Base-by-base conservation (phyloP, 1,140 invertebrate species). In the Megathymus violae region DNA sequence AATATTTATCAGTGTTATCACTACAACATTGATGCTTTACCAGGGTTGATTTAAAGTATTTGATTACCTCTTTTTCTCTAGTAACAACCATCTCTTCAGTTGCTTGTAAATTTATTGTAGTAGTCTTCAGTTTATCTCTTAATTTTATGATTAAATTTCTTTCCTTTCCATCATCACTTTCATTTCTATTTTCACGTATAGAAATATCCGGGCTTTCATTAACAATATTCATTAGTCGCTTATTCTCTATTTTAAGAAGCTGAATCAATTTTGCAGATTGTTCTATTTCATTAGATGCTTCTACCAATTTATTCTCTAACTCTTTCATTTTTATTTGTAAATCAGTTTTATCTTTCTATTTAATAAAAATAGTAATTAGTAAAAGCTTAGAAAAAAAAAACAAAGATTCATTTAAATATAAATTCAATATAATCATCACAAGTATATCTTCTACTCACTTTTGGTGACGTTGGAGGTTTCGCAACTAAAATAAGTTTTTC, bases 271-370 rank as follows among this genome's bases (percentile, higher is more conserved):
- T 76, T 13, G 84, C 85, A 0, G 87, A 86, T 10, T 80, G 62
- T 17, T 84, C 46, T 67, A 97, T 94, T 83, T 96, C 94, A 56
- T 91, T 85, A 3, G 94, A 94, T n/a, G 95, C 96, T 74, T 94
- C 93, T 15, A 92, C 77, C 9, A 97, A 82, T 85, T 96, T 94
- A 19, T 92, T 91, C 80, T 95, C 93, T 25, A 97, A 82, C 66
- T 94, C 92, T 58, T 91, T 85, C 59, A 96, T 94, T 85, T 95
- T 93, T 48, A 91, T 74, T 71, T 96, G 94, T 67, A 94, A 91
- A 92, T 92, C 19, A 91, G 85, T 40, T 94, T 85, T 59, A 93
- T 92, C 80, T 94, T 54, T 36, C 14, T 14, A 36, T 38, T 19
- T 27, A 15, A 54, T 17, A n/a, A 60, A 27, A 51, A 62, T 31